These are phyloP conservation scores for Potamilus streckersoni DNA, from an alignment of 1,140 invertebrate genomes.

Conservation along the genomic window DNA sequence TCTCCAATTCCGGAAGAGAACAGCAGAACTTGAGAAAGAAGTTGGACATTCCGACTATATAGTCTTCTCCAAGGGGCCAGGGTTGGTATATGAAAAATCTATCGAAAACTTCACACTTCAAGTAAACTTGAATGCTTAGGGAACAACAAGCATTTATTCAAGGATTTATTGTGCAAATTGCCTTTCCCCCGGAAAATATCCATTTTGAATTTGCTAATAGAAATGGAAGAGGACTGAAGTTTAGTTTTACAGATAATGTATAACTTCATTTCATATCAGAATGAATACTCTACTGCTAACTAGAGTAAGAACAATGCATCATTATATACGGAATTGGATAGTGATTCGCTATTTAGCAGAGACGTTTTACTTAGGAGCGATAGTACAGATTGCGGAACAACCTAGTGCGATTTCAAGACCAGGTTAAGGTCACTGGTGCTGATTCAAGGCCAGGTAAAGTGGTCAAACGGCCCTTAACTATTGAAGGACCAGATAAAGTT, in stretches of 20 bases:
- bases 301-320: no score
- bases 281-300: neutral
- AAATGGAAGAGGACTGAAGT: neutral
- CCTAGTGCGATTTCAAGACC: no score
- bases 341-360: no score
- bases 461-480: no score
- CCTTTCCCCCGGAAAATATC: neutral
- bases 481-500: no score
- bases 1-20: slow-evolving; percentile 8
- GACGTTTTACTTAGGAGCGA: no score
- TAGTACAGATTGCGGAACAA: no score
- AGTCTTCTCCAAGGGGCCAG: slow-evolving; percentile 2
- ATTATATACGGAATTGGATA: no score
- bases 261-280: slow-evolving; percentile 6
- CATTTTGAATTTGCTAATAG: neutral
- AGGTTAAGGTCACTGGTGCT: no score
- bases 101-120: no score
- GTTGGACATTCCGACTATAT: slow-evolving; percentile 2
- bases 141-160: neutral
- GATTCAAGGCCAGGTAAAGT: no score
- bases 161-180: neutral
- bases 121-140: no score
- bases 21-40: neutral
- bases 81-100: slow-evolving; percentile 1
- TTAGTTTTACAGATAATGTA: slow-evolving; percentile 13